Evolutionary conservation across 2,113 vertebrate genomes (phyloP).

Genomic region (Varanus komodoensis): DNA sequence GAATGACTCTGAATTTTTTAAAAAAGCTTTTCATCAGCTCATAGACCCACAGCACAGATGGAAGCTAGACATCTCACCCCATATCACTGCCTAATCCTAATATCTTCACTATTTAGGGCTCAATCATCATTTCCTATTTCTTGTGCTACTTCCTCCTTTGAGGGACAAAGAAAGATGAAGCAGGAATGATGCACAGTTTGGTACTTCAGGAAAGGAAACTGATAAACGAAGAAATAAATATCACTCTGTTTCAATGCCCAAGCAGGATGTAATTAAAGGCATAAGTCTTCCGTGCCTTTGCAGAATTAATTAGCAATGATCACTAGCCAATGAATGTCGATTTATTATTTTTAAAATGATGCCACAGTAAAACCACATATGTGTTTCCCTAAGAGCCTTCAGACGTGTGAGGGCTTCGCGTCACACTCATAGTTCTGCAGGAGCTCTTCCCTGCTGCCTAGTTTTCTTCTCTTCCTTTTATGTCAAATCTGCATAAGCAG

Average conservation of each 20-base stretch:
- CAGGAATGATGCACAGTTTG: neutral
- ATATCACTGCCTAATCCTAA: neutral
- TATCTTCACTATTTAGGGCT: neutral
- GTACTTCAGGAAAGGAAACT: neutral
- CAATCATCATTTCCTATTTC: neutral
- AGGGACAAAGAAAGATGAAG: neutral
- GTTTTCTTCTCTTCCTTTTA: neutral
- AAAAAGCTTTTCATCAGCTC: neutral
- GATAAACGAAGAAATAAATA: slow-evolving; percentile 14
- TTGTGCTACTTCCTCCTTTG: neutral
- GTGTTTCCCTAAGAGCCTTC: slow-evolving; percentile 5
- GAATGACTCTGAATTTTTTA: no score
- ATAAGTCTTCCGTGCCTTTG: slow-evolving; percentile 7
- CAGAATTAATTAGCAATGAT: slow-evolving; percentile 40
- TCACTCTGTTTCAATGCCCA: neutral
- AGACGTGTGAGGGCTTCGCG: neutral
- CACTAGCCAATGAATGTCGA: slow-evolving; percentile 22
- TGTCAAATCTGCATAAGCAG: neutral
- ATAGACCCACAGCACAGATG: no score
- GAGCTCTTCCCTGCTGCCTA: neutral
- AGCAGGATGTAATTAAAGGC: slow-evolving; percentile 11
- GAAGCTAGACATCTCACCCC: neutral
- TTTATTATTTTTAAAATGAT: slow-evolving; percentile 21
- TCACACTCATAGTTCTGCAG: neutral
- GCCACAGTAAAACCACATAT: slow-evolving; percentile 9